Evolutionary conservation across 2,113 vertebrate genomes (phyloP), one percentile per base, ranked within the genome.

Genomic region (Poeciliopsis turrubarensis): DNA sequence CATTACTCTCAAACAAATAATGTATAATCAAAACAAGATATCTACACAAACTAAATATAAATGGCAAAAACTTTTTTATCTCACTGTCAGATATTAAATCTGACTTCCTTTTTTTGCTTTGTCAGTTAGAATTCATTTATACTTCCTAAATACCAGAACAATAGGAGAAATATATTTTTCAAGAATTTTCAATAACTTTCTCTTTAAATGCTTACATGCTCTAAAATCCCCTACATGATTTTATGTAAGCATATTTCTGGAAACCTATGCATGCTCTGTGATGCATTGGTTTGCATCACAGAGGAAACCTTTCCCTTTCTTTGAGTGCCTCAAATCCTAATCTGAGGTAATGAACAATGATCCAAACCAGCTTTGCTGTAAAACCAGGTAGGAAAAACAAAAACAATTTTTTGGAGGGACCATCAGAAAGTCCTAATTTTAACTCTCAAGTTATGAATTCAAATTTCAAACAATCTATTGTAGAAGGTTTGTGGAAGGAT

Each of bases 251-350:
- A 47, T 79, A 34, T 67, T 27, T 72, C 41, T 72, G 73, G 60
- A 31, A 76, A 74, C 66, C 80, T 80, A 75, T 41, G 60, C 19
- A 0, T 39, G 62, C 62, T 70, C 73, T 68, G 75, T 30, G 78
- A 30, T 90, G 34, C 34, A 37, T 37, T 37, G 34, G 34, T 37
- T 37, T 37, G 34, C 9, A 37, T 34, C 32, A 34, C 32, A 34
- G 32, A 34, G 32, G 7, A 34, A 34, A 34, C 34, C 10, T 37
- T 37, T 37, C 34, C 10, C 10, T 37, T 37, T 37, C 34, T 37
- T 37, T 37, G 10, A 37, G 34, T 12, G 34, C 34, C 34, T 37
- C 10, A 37, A 37, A 37, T 37, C 34, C 34, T 37, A 37, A 37
- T 37, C 11, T 37, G 34, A 37, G 17, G 17, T 17, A 47, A 9